Evolutionary conservation across 2,113 vertebrate species (phyloP).

Genomic region (Cygnus buccinator): DNA sequence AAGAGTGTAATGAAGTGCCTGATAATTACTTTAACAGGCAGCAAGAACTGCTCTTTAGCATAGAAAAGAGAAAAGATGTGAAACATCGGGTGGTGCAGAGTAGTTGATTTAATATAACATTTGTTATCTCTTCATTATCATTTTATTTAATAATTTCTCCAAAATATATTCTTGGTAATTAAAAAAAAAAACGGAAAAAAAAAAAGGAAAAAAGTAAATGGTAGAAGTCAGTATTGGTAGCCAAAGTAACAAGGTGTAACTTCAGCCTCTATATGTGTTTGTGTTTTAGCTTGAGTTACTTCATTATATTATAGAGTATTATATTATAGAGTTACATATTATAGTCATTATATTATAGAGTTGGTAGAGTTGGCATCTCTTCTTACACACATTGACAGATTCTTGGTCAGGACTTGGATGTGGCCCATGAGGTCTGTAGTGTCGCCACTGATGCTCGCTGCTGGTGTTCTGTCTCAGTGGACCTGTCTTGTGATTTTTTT

Average conservation of each 20-base stretch:
- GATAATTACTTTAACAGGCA: neutral
- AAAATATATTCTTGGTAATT: neutral
- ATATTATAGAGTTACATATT: too few relatives aligned
- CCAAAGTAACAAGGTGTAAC: neutral
- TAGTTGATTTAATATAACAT: neutral
- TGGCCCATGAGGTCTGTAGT: neutral
- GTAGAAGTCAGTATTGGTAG: neutral
- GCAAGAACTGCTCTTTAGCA: neutral
- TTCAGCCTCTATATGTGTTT: neutral
- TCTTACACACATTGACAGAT: neutral
- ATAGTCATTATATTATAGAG: too few relatives aligned
- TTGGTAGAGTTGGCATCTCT: neutral
- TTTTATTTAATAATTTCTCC: neutral
- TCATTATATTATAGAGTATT: neutral
- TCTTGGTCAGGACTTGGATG: neutral
- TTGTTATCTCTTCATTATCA: neutral
- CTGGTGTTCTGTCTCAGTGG: neutral
- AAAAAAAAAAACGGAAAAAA: neutral
- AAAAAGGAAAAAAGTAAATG: neutral
- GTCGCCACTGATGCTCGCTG: neutral
- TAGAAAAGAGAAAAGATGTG: neutral
- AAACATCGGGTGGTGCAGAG: neutral
- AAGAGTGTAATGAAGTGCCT: neutral
- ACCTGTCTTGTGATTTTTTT: neutral
- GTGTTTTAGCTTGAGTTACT: neutral